Evolutionary conservation across 2,797 vertebrate species (phyloP).

Genomic region (Sylvilagus floridanus): DNA sequence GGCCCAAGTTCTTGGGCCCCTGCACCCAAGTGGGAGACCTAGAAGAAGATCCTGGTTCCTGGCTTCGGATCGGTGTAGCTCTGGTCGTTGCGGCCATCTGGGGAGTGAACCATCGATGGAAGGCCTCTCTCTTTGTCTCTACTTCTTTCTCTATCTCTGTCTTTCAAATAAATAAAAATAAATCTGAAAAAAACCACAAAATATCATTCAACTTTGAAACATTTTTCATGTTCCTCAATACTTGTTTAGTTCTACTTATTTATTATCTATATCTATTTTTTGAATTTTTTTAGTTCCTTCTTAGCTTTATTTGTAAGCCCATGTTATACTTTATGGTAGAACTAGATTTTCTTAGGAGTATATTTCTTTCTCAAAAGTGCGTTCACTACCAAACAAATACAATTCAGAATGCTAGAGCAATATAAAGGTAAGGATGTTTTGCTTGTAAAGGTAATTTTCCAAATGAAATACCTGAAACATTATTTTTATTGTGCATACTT

Average conservation of each 20-base stretch:
- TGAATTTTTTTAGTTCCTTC: background rate
- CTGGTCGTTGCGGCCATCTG: no score
- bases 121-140: no score
- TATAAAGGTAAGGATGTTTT: slow-evolving; percentile 12
- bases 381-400: background rate
- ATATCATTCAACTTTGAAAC: background rate
- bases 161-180: no score
- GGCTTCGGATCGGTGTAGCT: no score
- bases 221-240: background rate
- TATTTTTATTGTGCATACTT: background rate
- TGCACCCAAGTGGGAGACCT: no score
- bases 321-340: background rate
- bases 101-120: no score
- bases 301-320: background rate
- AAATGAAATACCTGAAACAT: slow-evolving; percentile 20
- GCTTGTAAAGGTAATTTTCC: slow-evolving; percentile 5
- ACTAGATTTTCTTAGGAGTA: background rate
- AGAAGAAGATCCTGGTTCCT: no score
- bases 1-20: no score
- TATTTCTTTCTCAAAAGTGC: background rate
- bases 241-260: background rate
- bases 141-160: no score
- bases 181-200: no score
- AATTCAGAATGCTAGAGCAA: background rate
- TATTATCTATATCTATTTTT: background rate